Conservation (phyloP, 1,140 invertebrate species). For the Philaenus spumarius region DNA sequence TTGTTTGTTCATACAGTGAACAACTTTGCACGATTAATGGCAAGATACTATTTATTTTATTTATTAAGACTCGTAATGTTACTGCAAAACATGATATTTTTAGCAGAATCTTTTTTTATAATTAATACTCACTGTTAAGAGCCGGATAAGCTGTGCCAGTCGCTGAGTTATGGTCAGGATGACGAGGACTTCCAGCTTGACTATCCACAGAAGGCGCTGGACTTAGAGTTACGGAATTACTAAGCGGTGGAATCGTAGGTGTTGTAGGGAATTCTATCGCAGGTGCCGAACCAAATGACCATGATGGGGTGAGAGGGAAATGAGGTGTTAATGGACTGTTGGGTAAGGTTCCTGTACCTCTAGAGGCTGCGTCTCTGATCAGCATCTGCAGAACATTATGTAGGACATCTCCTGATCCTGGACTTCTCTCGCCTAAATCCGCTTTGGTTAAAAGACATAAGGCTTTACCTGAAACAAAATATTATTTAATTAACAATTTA, state of each 20-base stretch:
- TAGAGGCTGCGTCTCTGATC: slow-evolving; percentile 68
- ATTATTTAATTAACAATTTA: too few species aligned
- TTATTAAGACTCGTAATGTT: too few species aligned
- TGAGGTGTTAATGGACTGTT: slow-evolving; percentile 81
- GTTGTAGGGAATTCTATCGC: slow-evolving; percentile 38
- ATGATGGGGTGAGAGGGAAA: slow-evolving; percentile 47
- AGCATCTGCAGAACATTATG: slow-evolving; percentile 89
- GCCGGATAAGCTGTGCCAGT: slow-evolving; percentile 1
- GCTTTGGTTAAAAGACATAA: slow-evolving; percentile 81
- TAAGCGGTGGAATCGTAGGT: slow-evolving; percentile 33
- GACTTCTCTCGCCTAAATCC: slow-evolving; percentile 83
- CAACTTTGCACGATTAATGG: too few species aligned
- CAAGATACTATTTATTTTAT: too few species aligned
- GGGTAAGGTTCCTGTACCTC: slow-evolving; percentile 64
- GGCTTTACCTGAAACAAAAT: slow-evolving; percentile 66
- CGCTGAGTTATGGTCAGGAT: slow-evolving; percentile 46
- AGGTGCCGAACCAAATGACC: slow-evolving; percentile 60
- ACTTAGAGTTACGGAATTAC: slow-evolving; percentile 79
- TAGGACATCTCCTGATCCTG: slow-evolving; percentile 85
- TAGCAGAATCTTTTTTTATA: too few species aligned
- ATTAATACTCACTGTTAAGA: slow-evolving; percentile 3
- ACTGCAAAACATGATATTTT: too few species aligned
- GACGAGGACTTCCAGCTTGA: slow-evolving; percentile 75
- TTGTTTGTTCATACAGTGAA: too few species aligned
- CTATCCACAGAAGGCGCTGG: slow-evolving; percentile 81